These are phyloP conservation scores for Pogonophryne albipinna DNA, from an alignment of 2,797 vertebrate genomes.

Conservation along the genomic window DNA sequence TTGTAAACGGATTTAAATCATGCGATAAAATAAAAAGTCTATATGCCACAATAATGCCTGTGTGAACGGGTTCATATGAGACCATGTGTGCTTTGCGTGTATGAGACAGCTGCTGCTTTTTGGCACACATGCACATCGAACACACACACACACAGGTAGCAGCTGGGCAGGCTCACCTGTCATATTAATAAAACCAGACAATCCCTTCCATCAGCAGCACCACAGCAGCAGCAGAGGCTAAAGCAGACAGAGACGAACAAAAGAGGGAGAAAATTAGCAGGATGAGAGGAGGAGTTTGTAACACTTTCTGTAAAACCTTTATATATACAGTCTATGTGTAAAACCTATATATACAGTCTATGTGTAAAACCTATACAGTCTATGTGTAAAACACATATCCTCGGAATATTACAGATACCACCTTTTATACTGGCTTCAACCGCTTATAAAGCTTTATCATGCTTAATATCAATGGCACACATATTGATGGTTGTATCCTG, in stretches of 20 bases:
- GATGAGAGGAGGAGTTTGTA: constrained; percentile 38
- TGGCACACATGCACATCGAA: constrained; percentile 37
- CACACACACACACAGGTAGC: constrained; percentile 75
- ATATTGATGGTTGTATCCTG: too few species aligned
- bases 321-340: too few species aligned
- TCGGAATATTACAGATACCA: neutral
- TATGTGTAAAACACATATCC: constrained; percentile 13
- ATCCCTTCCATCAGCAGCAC: constrained; percentile 83
- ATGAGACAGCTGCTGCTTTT: constrained; percentile 80
- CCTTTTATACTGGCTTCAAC: neutral
- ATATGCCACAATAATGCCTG: constrained; percentile 54
- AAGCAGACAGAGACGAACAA: constrained; percentile 73
- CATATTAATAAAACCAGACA: constrained; percentile 84
- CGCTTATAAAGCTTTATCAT: neutral
- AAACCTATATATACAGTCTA: too few species aligned
- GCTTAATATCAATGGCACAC: neutral
- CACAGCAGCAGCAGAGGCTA: constrained; percentile 74
- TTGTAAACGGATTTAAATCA: constrained; percentile 45
- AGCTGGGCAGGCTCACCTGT: constrained; percentile 87
- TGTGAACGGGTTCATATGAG: constrained; percentile 67
- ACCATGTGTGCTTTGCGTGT: constrained; percentile 73
- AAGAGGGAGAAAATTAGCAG: constrained; percentile 61
- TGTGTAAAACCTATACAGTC: too few species aligned
- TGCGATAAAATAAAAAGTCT: constrained; percentile 53
- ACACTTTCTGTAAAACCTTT: constrained; percentile 37